Evolutionary conservation across 2,797 vertebrate species (phyloP), one percentile per base, ranked within the genome.

Genomic region (Microctenopoma steveboyesi): DNA sequence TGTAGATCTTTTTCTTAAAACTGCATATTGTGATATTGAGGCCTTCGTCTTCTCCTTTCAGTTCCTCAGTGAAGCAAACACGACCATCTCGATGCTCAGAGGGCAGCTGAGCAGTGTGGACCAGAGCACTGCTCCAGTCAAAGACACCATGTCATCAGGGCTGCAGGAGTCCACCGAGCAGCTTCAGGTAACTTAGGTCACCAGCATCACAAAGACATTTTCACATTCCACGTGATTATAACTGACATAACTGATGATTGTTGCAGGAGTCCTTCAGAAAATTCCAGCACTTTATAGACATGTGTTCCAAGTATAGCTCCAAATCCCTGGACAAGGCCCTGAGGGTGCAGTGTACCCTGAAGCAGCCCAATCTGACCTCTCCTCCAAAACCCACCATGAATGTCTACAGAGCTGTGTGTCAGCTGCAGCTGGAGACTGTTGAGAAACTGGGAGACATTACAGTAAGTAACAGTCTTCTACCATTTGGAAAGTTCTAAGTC

Each of bases 181-280:
- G 7, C 67, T 94, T 18, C 80, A 92, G 91, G 93, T 95, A 72
- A 59, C 1, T 4, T 6, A 30, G 28, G 0, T 18, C 13, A 13
- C 7, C 37, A 5, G 0, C 8, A 0, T 22, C 45, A 40, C 43
- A 5, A 8, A 9, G 2, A n/a, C 8, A 2, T 46, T 33, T 27
- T 22, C 46, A n/a, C 10, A 5, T 15, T 4, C 7, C 0, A 43
- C 15, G 15, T 52, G 0, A 48, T 2, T 52, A 0, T 2, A n/a
- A 61, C n/a, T 60, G 45, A 66, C 1, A 0, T 1, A 1, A 0
- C 11, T 61, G 9, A 42, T 43, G 2, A 1, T 71, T 4, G 3
- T 71, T 79, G 4, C 61, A 95, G 94, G 76, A 73, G 27, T 22
- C 39, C 3, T 81, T 93, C 6, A 33, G 37, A 5, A 77, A 59